These are phyloP conservation scores for Ammospiza nelsoni DNA, from an alignment of 2,113 vertebrate genomes.

Conservation along the genomic window DNA sequence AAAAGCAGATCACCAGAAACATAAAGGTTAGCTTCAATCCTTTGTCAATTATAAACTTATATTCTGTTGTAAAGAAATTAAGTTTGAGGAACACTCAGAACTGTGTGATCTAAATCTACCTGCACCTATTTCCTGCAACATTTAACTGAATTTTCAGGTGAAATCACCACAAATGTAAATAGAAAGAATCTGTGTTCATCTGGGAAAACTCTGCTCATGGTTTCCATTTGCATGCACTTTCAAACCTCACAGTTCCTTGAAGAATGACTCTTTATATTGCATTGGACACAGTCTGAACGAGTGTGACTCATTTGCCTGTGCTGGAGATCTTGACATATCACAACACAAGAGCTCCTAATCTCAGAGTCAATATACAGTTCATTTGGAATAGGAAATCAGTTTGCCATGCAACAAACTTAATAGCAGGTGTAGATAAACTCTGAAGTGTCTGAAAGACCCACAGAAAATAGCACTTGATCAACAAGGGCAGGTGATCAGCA, in stretches of 20 bases:
- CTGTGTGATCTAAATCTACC: not conserved
- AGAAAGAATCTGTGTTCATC: not conserved
- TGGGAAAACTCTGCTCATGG: not conserved
- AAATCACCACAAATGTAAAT: not conserved
- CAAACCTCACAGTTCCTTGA: not conserved
- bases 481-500: not conserved
- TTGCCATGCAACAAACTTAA: not conserved
- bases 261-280: not conserved
- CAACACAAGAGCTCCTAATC: not conserved
- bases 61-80: not conserved
- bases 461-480: not conserved
- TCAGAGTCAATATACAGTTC: not conserved
- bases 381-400: not conserved
- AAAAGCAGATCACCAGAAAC: not conserved
- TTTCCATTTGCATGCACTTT: slow-evolving; percentile 1
- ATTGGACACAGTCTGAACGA: not conserved
- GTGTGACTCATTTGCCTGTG: not conserved
- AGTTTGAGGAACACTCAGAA: not conserved
- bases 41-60: not conserved
- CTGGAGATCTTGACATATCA: not conserved
- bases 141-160: not conserved
- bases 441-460: not conserved
- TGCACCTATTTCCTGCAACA: not conserved
- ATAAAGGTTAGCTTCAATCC: not conserved
- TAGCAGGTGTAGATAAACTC: not conserved